These are phyloP conservation scores for Helleia helle DNA, from an alignment of 2,888 invertebrate genomes.

Conservation along the genomic window DNA sequence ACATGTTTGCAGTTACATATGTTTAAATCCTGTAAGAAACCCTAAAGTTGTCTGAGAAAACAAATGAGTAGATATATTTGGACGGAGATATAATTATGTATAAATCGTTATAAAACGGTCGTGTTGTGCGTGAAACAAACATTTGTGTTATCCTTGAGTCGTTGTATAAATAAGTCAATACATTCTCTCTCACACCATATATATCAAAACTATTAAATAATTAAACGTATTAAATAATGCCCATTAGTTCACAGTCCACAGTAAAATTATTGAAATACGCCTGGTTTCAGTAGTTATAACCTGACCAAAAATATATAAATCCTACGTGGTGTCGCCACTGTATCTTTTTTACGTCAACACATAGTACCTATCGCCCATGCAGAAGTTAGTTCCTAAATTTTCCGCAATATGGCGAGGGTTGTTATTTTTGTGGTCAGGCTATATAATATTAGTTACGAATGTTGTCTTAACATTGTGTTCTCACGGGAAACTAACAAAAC, in stretches of 20 bases:
- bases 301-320: too few relatives aligned
- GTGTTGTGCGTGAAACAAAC: slow-evolving; percentile 8
- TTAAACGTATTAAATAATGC: slow-evolving; percentile 49
- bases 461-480: slow-evolving; percentile 13
- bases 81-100: slow-evolving; percentile 10
- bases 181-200: slow-evolving; percentile 20
- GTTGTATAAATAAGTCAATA: slow-evolving; percentile 13
- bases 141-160: background rate
- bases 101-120: slow-evolving; percentile 7
- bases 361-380: too few relatives aligned
- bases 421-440: too few relatives aligned
- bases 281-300: slow-evolving; percentile 20
- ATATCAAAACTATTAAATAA: slow-evolving; percentile 26
- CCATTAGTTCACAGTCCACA: slow-evolving; percentile 46
- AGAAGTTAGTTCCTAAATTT: too few relatives aligned
- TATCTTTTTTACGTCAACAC: too few relatives aligned
- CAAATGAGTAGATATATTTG: slow-evolving; percentile 6
- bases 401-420: too few relatives aligned
- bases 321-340: too few relatives aligned
- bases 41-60: background rate
- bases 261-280: slow-evolving; percentile 29
- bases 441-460: slow-evolving; percentile 13
- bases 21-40: background rate
- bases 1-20: background rate
- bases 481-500: slow-evolving; percentile 13